Conservation (phyloP, 1,140 invertebrate species). For the Trialeurodes vaporariorum region DNA sequence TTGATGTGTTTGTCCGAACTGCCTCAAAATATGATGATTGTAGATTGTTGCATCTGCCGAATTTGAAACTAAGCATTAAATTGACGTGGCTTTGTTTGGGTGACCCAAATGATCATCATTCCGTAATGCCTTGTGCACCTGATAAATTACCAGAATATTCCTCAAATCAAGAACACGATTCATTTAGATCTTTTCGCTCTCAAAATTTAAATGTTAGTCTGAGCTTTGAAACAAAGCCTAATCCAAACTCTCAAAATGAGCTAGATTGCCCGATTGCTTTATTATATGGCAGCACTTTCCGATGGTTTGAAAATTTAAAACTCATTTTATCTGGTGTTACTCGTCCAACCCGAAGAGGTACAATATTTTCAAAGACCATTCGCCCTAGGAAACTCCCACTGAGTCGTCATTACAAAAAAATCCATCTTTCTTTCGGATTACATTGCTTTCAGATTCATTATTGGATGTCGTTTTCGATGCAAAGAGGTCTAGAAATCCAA, state of each 20-base stretch:
- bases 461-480: slow-evolving; percentile 97
- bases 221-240: slow-evolving; percentile 74
- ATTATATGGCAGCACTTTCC: slow-evolving; percentile 76
- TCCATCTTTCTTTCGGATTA: slow-evolving; percentile 71
- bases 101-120: slow-evolving; percentile 90
- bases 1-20: slow-evolving; percentile 82
- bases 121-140: slow-evolving; percentile 91
- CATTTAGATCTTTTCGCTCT: slow-evolving; percentile 84
- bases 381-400: slow-evolving; percentile 77
- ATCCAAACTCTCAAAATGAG: slow-evolving; percentile 41
- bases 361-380: slow-evolving; percentile 65
- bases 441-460: slow-evolving; percentile 90
- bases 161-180: slow-evolving; percentile 81
- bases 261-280: slow-evolving; percentile 62
- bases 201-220: slow-evolving; percentile 82
- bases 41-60: slow-evolving; percentile 78
- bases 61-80: slow-evolving; percentile 72
- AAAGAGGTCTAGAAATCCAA: slow-evolving; percentile 84
- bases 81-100: slow-evolving; percentile 78
- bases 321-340: slow-evolving; percentile 91
- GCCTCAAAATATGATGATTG: slow-evolving; percentile 98
- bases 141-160: slow-evolving; percentile 96
- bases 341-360: slow-evolving; percentile 79
- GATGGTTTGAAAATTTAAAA: slow-evolving; percentile 93
- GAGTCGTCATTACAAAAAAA: slow-evolving; percentile 82